Evolutionary conservation across 2,888 invertebrate species (phyloP), one percentile per base, ranked within the genome.

Genomic region (Cabera pusaria): DNA sequence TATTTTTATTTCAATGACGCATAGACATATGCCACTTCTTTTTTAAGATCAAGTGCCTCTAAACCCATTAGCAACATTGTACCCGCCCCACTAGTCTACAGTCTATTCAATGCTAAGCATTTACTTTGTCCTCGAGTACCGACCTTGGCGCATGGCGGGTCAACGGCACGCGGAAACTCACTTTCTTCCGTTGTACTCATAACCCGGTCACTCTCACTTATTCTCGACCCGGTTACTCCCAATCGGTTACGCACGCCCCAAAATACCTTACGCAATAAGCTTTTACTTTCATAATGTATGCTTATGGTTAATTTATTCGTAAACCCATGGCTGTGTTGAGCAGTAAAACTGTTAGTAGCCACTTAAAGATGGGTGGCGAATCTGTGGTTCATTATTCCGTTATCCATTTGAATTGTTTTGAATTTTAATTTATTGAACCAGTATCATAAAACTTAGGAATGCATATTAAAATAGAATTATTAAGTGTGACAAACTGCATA

Each of bases 131-230:
- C 58, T 65, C 55, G 35, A 52, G 16, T 45, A n/a, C 45, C 62
- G 67, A 62, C 67, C 67, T 67, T 68, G 64, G 36, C 34, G 39
- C 67, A 68, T 68, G 64, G 36, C 34, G 39, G 57, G 57, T 64
- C 59, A 61, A 49, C 40, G 49, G 55, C 55, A 54, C 35, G 37
- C 43, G 49, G 48, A 54, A 46, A 56, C 56, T 67, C 56, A 62
- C 68, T 67, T 65, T 67, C 51, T 34, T 57, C 50, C 42, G 41
- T 45, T 6, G 3, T 10, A 16, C n/a, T 21, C 26, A 37, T 56
- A 46, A 53, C 52, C 39, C 27, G 34, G 21, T 26, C 23, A 41
- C 34, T 43, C 38, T 31, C 41, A 44, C 29, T 33, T 21, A 23
- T 10, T 12, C 16, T 6, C 23, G 9, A 14, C 32, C 39, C 22